Evolutionary conservation across 2,113 vertebrate species (phyloP).

Genomic region (Felis catus): F.catus_Fca126_mat1.0 CM031418.1:97342001-97342500

Average conservation of each 20-base stretch:
- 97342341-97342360: background rate
- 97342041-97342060: background rate
- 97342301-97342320: background rate
- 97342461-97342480: background rate
- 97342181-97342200: too few relatives aligned
- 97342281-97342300: too few relatives aligned
- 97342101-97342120: background rate
- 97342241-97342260: too few relatives aligned
- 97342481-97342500: background rate
- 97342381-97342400: background rate
- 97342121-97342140: too few relatives aligned
- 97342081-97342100: background rate
- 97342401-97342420: background rate
- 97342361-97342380: background rate
- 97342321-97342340: background rate
- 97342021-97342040: background rate
- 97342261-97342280: too few relatives aligned
- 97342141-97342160: too few relatives aligned
- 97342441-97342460: background rate
- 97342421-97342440: background rate
- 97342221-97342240: too few relatives aligned
- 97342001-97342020: background rate
- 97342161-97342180: too few relatives aligned
- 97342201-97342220: too few relatives aligned
- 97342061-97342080: background rate